Conservation (phyloP, 2,797 vertebrate genomes). For the Peromyscus aztecus region DNA sequence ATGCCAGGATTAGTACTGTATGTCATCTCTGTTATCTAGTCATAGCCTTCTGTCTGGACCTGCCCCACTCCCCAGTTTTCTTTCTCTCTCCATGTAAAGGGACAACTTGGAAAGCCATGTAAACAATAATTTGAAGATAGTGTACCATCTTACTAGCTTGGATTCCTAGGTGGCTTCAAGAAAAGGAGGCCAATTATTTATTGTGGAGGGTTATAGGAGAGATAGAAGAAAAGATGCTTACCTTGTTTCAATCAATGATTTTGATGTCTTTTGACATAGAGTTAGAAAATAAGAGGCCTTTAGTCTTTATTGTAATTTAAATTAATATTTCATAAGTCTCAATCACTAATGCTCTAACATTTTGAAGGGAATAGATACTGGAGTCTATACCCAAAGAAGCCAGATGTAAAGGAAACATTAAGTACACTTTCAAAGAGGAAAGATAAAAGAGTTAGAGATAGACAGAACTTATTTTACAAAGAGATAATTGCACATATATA, state of each 20-base stretch:
- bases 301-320: slow-evolving; percentile 61
- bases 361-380: slow-evolving; percentile 39
- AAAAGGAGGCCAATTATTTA: not conserved
- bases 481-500: not conserved
- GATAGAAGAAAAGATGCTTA: not conserved
- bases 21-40: not conserved
- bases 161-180: not conserved
- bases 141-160: not conserved
- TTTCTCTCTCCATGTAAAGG: not conserved
- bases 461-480: slow-evolving; percentile 4
- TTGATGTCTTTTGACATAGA: not conserved
- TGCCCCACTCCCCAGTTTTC: not conserved
- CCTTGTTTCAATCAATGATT: not conserved
- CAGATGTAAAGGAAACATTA: not conserved
- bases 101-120: not conserved
- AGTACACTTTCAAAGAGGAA: not conserved
- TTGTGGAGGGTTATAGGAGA: not conserved
- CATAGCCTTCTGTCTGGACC: not conserved
- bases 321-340: slow-evolving; percentile 25
- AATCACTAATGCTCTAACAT: slow-evolving; percentile 39
- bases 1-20: not conserved
- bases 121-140: not conserved
- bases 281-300: not conserved
- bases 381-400: not conserved
- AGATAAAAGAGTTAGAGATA: slow-evolving; percentile 9